Evolutionary conservation across 2,888 invertebrate genomes (phyloP), one percentile per base, ranked within the genome.

Genomic region (Ophioninae sp.): DNA sequence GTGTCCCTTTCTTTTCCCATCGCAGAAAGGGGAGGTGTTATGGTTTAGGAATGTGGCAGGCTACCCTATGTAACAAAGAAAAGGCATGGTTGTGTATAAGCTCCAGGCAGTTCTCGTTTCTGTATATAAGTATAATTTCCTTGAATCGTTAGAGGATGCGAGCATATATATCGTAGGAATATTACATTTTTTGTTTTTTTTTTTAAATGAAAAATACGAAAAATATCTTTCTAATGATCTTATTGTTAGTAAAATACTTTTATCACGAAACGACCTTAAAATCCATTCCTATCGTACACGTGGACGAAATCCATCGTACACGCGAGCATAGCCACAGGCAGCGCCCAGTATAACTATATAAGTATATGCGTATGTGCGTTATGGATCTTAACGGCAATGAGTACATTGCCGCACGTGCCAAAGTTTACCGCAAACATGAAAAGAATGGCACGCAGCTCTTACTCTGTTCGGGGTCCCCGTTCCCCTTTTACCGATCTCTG

Each of bases 381-480:
- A 44, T 68, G 57, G 68, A 62, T 73, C 59, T 72, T 59, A 68
- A 74, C 30, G 61, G 61, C 81, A 39, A 62, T 50, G 21, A 57
- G 77, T 77, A 77, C 59, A 61, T 70, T 30, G 73, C 72, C 61
- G 61, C 81, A 75, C 81, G 83, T 81, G 81, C 70, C 81, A 10
- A 13, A 50, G 17, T 20, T 30, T 62, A 59, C 73, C 50, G 65
- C 69, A 65, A 78, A 56, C 64, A 72, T 64, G 65, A 74, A 57
- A 73, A 74, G 74, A 82, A 74, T 74, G 78, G 44, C 61, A 64
- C 30, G 69, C 23, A 50, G 68, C 62, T 56, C 37, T 6, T 6
- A 44, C 61, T 75, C 65, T 72, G 59, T 78, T 70, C 73, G 7
- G 62, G 30, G 62, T 30, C 62, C n/a, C 64, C 41, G 20, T 62